phyloP scores from a whole-genome alignment of 1,140 invertebrate species.

The Zelostemma sp. region DNA sequence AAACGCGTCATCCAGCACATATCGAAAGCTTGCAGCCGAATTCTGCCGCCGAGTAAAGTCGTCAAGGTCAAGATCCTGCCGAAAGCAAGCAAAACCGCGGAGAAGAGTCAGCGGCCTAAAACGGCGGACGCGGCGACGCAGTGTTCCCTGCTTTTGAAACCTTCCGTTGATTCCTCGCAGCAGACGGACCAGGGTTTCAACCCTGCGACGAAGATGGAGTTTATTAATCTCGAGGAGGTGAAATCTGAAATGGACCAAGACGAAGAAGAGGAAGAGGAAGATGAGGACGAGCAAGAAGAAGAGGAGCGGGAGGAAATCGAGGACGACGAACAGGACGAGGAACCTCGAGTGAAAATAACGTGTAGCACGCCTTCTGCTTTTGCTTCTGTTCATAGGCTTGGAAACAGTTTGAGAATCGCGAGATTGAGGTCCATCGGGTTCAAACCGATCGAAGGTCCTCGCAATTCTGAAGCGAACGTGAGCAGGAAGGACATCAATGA shows the following conservation, averaged over 20 bases:
- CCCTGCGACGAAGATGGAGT: conserved; percentile 45
- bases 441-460: conserved; percentile 52
- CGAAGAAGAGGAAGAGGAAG: conserved; percentile 18
- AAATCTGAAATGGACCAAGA: conserved; percentile 44
- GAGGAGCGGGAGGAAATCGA: neutral
- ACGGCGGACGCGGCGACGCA: conserved; percentile 54
- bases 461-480: conserved; percentile 14
- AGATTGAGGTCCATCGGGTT: conserved; percentile 64
- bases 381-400: conserved; percentile 56
- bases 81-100: conserved; percentile 3
- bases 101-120: conserved; percentile 2
- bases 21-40: conserved; percentile 9
- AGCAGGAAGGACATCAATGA: conserved; percentile 55
- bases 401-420: conserved; percentile 56
- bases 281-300: conserved; percentile 29
- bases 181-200: conserved; percentile 23
- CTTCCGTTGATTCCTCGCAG: conserved; percentile 30
- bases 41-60: conserved; percentile 14
- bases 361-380: conserved; percentile 53
- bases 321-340: conserved; percentile 26
- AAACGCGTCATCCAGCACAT: conserved; percentile 10
- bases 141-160: conserved; percentile 46
- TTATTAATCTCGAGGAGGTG: conserved; percentile 52
- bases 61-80: conserved; percentile 14
- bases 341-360: neutral